Evolutionary conservation across 2,797 vertebrate species (phyloP).

Genomic region (Pangasius macronema): DNA sequence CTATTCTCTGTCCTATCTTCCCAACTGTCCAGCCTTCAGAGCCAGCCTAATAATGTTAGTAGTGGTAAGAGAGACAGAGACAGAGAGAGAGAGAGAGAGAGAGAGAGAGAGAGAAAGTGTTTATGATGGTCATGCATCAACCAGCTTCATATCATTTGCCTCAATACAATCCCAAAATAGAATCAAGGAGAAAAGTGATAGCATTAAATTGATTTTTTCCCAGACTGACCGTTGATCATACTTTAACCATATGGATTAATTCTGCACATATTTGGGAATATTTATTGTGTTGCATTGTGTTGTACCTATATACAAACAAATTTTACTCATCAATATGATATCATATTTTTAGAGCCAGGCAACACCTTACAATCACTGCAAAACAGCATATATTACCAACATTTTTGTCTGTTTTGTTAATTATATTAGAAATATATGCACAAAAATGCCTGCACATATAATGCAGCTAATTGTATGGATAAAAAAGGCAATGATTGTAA

Average conservation of each 20-base stretch:
- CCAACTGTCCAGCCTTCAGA: constrained; percentile 1
- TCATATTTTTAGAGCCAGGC: background rate
- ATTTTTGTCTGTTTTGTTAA: background rate
- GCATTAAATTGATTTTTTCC: background rate
- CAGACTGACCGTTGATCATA: background rate
- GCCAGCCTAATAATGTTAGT: constrained; percentile 38
- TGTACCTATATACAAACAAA: background rate
- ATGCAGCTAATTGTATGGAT: too few relatives aligned
- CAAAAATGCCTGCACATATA: background rate
- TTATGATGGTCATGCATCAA: background rate
- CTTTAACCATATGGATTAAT: background rate
- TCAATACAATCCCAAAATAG: background rate
- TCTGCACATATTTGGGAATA: background rate
- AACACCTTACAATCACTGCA: too few relatives aligned
- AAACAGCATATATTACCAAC: background rate
- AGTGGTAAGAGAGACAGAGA: constrained; percentile 8
- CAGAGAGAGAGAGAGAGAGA: background rate
- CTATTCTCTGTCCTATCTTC: constrained; percentile 2
- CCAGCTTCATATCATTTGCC: background rate
- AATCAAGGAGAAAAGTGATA: background rate
- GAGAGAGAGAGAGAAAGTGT: background rate
- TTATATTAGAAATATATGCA: background rate
- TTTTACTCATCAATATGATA: background rate
- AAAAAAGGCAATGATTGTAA: background rate
- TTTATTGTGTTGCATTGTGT: background rate